Evolutionary conservation across 1,140 invertebrate genomes (phyloP).

Genomic region (Trinorchestia longiramus): DNA sequence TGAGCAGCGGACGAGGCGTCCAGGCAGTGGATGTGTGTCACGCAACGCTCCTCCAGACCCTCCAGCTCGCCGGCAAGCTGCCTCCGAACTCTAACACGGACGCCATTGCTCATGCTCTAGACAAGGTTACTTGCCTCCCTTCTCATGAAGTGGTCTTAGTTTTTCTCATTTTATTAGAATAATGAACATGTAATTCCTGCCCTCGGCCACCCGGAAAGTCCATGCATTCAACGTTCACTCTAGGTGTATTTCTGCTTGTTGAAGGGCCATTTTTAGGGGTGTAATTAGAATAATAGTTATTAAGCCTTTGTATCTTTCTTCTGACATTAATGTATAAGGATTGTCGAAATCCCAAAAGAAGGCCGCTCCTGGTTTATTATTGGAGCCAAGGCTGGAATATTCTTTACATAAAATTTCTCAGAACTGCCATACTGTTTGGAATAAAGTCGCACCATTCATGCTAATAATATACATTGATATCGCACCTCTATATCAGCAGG

Average conservation of each 20-base stretch:
- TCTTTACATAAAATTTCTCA: neutral
- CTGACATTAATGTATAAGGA: no score
- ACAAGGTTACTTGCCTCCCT: neutral
- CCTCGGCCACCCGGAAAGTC: no score
- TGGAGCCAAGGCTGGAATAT: neutral
- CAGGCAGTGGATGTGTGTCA: constrained; percentile 34
- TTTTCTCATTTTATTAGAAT: neutral
- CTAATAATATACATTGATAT: neutral
- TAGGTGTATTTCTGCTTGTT: neutral
- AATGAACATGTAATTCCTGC: no score
- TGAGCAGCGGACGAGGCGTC: neutral
- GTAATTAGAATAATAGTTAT: no score
- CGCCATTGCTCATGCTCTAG: constrained; percentile 9
- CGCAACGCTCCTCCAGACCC: constrained; percentile 27
- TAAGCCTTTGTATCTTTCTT: no score
- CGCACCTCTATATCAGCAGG: neutral
- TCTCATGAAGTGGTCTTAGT: neutral
- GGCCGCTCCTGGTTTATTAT: no score
- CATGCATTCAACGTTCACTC: no score
- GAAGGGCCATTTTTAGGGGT: no score
- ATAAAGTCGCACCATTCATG: neutral
- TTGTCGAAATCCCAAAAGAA: neutral
- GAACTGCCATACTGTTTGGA: neutral
- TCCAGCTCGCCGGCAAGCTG: constrained; percentile 15
- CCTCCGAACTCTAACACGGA: constrained; percentile 26